A percentile compares a stretch with the other conserved stretches of the same genome.
phyloP scores from a whole-genome alignment of 2,113 vertebrate species.

The Emydocephalus ijimae region DNA sequence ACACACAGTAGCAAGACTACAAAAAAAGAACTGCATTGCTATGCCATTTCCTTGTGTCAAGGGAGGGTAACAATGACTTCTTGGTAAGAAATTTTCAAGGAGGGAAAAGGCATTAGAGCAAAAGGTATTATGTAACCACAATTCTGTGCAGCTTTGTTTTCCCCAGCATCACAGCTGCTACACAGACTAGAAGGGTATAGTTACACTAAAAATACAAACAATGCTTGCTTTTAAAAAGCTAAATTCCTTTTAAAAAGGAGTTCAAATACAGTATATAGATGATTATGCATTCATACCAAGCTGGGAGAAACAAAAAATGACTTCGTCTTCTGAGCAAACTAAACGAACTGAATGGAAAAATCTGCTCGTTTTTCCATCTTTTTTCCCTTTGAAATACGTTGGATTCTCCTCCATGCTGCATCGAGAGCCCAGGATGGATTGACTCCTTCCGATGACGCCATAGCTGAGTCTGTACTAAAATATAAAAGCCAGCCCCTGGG shows the following conservation, averaged over 20 bases:
- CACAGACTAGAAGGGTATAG: constrained; percentile 12
- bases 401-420: neutral
- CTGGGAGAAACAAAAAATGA: neutral
- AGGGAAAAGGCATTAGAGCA: constrained; percentile 31
- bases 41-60: neutral
- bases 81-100: neutral
- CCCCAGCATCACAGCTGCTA: constrained; percentile 26
- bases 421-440: too few relatives aligned
- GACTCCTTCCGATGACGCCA: too few relatives aligned
- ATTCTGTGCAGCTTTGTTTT: constrained; percentile 51
- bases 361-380: neutral
- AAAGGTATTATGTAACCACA: constrained; percentile 28
- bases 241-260: neutral
- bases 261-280: too few relatives aligned
- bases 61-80: neutral
- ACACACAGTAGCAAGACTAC: neutral
- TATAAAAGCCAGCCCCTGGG: too few relatives aligned
- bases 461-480: too few relatives aligned
- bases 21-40: neutral
- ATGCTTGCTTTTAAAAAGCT: constrained; percentile 19
- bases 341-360: neutral
- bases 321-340: neutral
- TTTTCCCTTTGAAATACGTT: neutral
- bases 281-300: neutral
- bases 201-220: neutral